Evolutionary conservation across 2,888 invertebrate species (phyloP).

Genomic region (Colletes collaris): DNA sequence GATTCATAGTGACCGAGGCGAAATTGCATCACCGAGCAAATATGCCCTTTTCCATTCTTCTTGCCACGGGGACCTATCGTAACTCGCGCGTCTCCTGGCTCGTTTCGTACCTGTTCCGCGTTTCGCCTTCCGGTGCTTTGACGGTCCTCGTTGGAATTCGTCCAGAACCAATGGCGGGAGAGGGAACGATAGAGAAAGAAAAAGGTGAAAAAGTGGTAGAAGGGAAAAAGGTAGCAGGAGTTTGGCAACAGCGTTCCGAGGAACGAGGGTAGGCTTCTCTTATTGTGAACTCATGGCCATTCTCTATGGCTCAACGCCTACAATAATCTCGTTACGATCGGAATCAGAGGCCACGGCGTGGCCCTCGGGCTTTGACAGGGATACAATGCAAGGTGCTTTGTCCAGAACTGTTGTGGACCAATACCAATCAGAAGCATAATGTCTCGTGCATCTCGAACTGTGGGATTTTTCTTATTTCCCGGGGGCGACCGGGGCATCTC

Average conservation of each 20-base stretch:
- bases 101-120: conserved; percentile 17
- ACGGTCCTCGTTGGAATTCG: conserved; percentile 40
- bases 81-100: conserved; percentile 4
- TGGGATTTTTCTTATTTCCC: conserved; percentile 69
- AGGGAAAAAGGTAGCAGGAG: conserved; percentile 49
- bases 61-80: conserved; percentile 17
- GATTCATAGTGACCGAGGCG: conserved; percentile 55
- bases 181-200: background rate
- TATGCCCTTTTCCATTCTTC: conserved; percentile 30
- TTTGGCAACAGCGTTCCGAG: conserved; percentile 68
- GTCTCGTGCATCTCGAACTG: conserved; percentile 65
- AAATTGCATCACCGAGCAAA: conserved; percentile 55
- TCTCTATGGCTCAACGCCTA: conserved; percentile 79
- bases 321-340: conserved; percentile 81
- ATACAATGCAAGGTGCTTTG: conserved; percentile 81
- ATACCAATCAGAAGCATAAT: conserved; percentile 59
- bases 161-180: background rate
- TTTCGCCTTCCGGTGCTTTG: conserved; percentile 71
- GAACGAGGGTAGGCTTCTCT: conserved; percentile 48
- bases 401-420: conserved; percentile 66
- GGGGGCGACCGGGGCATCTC: conserved; percentile 48
- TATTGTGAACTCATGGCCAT: conserved; percentile 66
- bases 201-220: conserved; percentile 31
- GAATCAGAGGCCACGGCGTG: conserved; percentile 65
- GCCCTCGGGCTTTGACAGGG: conserved; percentile 75